Evolutionary conservation across 2,888 invertebrate species (phyloP).

Genomic region (Agonum fuliginosum): DNA sequence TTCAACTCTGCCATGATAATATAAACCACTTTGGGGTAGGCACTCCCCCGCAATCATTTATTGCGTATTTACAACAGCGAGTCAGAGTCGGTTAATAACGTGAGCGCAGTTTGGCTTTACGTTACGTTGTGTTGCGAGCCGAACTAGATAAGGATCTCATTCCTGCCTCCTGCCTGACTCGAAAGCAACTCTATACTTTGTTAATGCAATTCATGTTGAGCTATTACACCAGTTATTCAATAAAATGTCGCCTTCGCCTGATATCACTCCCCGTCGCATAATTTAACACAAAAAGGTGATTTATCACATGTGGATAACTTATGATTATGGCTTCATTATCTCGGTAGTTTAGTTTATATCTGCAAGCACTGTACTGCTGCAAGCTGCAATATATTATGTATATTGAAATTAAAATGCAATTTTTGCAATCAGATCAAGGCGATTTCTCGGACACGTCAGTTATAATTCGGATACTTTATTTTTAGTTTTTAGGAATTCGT

Average conservation of each 20-base stretch:
- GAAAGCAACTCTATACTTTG: slow-evolving; percentile 5
- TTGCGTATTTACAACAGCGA: slow-evolving; percentile 22
- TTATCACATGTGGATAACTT: not conserved
- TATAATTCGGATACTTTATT: too few relatives aligned
- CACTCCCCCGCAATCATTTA: slow-evolving; percentile 18
- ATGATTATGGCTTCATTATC: not conserved
- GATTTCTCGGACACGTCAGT: too few relatives aligned
- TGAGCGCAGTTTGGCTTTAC: slow-evolving; percentile 26
- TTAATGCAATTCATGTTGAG: slow-evolving; percentile 21
- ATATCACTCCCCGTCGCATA: not conserved
- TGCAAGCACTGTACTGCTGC: too few relatives aligned
- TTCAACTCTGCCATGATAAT: slow-evolving; percentile 12
- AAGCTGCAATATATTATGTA: too few relatives aligned
- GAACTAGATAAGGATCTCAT: slow-evolving; percentile 16
- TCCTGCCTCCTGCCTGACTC: not conserved
- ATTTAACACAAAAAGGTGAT: not conserved
- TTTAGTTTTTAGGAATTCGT: too few relatives aligned
- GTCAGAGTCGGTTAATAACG: slow-evolving; percentile 30
- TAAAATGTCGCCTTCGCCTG: slow-evolving; percentile 3
- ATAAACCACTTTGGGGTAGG: slow-evolving; percentile 3
- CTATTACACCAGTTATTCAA: slow-evolving; percentile 19
- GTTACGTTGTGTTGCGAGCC: not conserved
- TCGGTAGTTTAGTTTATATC: too few relatives aligned
- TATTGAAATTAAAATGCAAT: too few relatives aligned
- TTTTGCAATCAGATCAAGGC: too few relatives aligned